These are phyloP conservation scores for Pelosia muscerda DNA, from an alignment of 2,888 invertebrate species.

Conservation along the genomic window DNA sequence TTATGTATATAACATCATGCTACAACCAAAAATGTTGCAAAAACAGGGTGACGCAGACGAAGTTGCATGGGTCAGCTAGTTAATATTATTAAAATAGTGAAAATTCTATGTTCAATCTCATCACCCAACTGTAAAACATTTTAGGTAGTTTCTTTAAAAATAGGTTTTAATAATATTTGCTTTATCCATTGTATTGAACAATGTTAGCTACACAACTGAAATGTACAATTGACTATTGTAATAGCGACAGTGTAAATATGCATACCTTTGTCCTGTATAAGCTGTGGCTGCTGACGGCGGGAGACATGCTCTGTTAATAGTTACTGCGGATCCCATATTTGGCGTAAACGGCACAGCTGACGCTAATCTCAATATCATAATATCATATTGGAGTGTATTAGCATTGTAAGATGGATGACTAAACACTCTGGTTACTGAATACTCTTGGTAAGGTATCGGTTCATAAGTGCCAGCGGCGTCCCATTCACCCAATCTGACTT, in stretches of 20 bases:
- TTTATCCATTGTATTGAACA: neutral
- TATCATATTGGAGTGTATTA: conserved; percentile 92
- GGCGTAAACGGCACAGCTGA: conserved; percentile 84
- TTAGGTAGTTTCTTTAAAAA: neutral
- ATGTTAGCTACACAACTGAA: neutral
- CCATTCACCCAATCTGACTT: conserved; percentile 92
- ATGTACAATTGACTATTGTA: neutral
- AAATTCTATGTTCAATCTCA: too few species aligned
- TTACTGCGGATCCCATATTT: conserved; percentile 77
- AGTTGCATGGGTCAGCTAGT: too few species aligned
- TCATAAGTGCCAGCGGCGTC: conserved; percentile 89
- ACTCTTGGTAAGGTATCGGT: conserved; percentile 89
- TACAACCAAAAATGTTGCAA: too few species aligned
- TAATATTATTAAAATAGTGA: too few species aligned
- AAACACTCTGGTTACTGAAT: conserved; percentile 86
- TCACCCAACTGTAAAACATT: neutral
- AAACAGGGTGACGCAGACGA: too few species aligned
- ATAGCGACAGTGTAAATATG: neutral
- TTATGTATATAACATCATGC: too few species aligned
- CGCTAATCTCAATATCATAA: conserved; percentile 92
- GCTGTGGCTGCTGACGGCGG: conserved; percentile 74
- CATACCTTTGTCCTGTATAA: conserved; percentile 84
- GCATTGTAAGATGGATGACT: conserved; percentile 90
- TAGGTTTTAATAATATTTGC: neutral
- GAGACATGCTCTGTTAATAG: conserved; percentile 88